Base-by-base conservation (phyloP, 2,113 vertebrate genomes). In the Planiliza haematocheilus region DNA sequence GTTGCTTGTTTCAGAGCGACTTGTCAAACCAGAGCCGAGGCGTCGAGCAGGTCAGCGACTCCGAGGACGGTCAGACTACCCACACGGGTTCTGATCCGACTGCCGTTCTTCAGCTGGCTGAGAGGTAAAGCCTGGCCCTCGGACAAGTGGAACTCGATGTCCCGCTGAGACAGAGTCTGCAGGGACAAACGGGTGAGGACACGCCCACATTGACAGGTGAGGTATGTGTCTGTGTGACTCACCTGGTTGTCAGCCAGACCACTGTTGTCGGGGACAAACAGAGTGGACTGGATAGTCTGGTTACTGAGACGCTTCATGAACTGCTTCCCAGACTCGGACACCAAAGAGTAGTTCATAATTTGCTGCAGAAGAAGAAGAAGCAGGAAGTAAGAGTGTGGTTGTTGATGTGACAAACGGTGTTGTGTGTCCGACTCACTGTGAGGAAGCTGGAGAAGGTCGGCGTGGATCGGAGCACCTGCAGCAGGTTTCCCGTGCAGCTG, bases 121-220 rank as follows among this genome's bases (percentile, higher is more conserved):
- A 96, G 94, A 50, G 92, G 88, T 7, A 94, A 58, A 6, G 86
- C 81, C 36, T 63, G 93, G 48, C 89, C 74, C 0, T 92, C 94
- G 1, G 93, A 80, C 37, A 99, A 88, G 89, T 99, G 97, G 77
- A 96, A 93, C 88, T 99, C 96, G 0, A 99, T 92, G 85, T 97
- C 97, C 67, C 92, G 85, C 50, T 91, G 93, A 0, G 96, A 94
- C 71, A 99, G 91, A 0, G 93, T 96, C 97, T 99, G 79, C 4
- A 50, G 21, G n/a, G 38, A 82, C 20, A 18, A 2, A 63, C 41
- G 5, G 45, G 13, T 74, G 17, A 64, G 55, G 16, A 56, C 12
- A 18, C 7, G 4, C 7, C 0, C 14, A 34, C 24, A n/a, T 10
- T 16, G 2, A 16, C 7, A 16, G 18, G 10, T 10, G 1, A 0